phyloP scores from a whole-genome alignment of 2,888 invertebrate species.

The Sepioteuthis lessoniana region DNA sequence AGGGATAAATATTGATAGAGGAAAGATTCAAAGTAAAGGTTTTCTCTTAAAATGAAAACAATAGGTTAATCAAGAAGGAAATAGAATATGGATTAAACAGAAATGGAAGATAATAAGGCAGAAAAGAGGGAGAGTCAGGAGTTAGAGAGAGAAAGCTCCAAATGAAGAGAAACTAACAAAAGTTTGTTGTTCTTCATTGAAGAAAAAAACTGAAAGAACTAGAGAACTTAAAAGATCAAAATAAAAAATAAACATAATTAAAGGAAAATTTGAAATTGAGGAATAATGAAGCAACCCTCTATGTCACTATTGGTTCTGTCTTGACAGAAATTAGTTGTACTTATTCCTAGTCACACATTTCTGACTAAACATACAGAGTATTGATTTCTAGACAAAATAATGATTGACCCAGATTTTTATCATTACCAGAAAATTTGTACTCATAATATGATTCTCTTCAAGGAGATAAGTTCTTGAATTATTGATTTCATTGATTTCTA shows the following conservation, averaged over 20 bases:
- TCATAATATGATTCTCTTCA: neutral
- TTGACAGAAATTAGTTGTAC: neutral
- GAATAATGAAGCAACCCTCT: neutral
- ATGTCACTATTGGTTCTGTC: neutral
- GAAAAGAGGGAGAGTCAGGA: too few species aligned
- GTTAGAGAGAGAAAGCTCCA: too few species aligned
- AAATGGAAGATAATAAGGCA: too few species aligned
- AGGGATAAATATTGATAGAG: too few species aligned
- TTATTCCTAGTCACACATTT: neutral
- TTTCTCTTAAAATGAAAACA: too few species aligned
- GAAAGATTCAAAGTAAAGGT: too few species aligned
- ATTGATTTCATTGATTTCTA: constrained; percentile 11
- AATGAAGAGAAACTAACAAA: neutral
- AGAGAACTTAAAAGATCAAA: too few species aligned
- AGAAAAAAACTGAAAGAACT: neutral
- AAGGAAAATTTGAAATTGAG: too few species aligned
- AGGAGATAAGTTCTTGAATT: neutral
- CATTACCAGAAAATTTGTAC: neutral
- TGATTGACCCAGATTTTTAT: neutral
- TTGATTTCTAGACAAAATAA: neutral
- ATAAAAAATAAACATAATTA: too few species aligned
- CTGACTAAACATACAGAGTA: neutral
- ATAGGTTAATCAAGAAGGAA: too few species aligned
- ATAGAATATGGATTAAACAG: too few species aligned
- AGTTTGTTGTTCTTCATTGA: neutral